phyloP scores from a whole-genome alignment of 2,888 invertebrate species.

The Andrena minutula region DNA sequence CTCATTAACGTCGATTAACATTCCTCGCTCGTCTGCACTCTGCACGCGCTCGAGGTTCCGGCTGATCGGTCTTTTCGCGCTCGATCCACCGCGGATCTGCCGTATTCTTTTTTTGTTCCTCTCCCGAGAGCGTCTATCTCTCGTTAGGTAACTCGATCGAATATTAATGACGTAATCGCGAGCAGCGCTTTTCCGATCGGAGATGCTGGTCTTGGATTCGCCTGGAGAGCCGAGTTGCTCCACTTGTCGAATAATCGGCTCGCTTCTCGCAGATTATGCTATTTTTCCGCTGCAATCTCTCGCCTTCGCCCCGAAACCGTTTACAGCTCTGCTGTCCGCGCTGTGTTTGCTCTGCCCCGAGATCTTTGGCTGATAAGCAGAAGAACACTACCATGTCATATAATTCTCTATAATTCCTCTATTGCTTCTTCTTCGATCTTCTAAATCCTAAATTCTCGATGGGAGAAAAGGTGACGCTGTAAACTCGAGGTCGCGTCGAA shows the following conservation, averaged over 20 bases:
- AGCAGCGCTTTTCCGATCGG: constrained; percentile 24
- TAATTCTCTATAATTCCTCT: too few relatives aligned
- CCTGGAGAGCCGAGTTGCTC: constrained; percentile 3
- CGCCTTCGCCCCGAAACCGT: neutral
- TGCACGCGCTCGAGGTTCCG: constrained; percentile 1
- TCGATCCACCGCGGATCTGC: neutral
- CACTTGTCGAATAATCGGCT: neutral
- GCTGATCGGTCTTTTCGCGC: neutral
- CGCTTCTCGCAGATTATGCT: constrained; percentile 18
- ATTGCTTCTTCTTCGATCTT: neutral
- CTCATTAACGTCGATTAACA: constrained; percentile 49
- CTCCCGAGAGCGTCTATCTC: neutral
- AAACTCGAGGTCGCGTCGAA: neutral
- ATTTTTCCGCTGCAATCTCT: constrained; percentile 2
- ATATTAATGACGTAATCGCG: constrained; percentile 55
- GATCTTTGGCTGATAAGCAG: neutral
- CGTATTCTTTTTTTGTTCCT: constrained; percentile 8
- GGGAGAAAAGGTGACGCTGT: neutral
- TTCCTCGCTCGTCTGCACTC: neutral
- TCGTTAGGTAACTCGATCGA: constrained; percentile 47
- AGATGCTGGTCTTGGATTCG: constrained; percentile 31
- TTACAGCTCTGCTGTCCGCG: neutral
- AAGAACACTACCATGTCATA: neutral
- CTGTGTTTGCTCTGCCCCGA: neutral
- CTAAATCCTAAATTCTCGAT: neutral